phyloP scores from a whole-genome alignment of 2,797 vertebrate species.

The Coreius guichenoti region DNA sequence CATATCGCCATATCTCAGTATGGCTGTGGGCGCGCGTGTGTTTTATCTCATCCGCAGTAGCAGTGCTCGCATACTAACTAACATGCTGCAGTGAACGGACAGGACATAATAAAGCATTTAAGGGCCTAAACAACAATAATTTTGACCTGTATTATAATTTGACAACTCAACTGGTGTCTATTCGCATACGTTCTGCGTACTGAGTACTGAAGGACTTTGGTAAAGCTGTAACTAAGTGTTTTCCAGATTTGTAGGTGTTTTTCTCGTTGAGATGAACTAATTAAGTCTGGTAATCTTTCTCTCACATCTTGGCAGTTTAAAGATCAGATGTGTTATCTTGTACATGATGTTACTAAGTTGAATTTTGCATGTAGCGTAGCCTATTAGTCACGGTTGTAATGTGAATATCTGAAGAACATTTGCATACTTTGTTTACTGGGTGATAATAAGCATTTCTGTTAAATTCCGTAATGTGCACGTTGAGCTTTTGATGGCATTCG shows the following conservation, averaged over 20 bases:
- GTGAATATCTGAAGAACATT: not conserved
- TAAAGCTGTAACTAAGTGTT: not conserved
- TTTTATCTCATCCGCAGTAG: constrained; percentile 22
- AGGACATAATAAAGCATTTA: not conserved
- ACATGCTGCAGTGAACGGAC: constrained; percentile 35
- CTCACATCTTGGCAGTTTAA: not conserved
- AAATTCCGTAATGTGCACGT: constrained; percentile 11
- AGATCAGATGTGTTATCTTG: not conserved
- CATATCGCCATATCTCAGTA: not conserved
- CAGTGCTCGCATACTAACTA: constrained; percentile 30
- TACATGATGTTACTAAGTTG: not conserved
- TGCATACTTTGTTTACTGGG: not conserved
- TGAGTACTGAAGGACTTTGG: not conserved
- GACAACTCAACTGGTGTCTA: not conserved
- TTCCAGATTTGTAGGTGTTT: not conserved
- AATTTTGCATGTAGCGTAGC: not conserved
- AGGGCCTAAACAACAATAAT: not conserved
- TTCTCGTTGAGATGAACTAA: not conserved
- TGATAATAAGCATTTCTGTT: not conserved
- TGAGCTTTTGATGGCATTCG: constrained; percentile 17
- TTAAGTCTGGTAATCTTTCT: not conserved
- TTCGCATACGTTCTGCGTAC: not conserved
- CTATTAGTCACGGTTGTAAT: not conserved
- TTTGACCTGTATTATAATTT: not conserved
- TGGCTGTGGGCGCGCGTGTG: not conserved